Evolutionary conservation across 2,888 invertebrate species (phyloP).

Genomic region (Ptychoptera albimana): DNA sequence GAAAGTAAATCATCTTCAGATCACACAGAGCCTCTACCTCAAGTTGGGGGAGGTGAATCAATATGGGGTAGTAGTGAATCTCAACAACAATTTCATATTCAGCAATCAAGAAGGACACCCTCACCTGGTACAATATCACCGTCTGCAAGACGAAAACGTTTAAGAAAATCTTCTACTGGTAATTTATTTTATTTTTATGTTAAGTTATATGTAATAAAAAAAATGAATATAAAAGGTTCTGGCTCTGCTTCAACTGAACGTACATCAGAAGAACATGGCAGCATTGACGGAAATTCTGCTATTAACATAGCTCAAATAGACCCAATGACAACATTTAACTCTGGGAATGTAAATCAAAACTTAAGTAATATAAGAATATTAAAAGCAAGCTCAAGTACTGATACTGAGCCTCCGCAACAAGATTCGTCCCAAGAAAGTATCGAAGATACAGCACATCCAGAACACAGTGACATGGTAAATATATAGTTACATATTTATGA

Average conservation of each 20-base stretch:
- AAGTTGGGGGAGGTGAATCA: slow-evolving; percentile 30
- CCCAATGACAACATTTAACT: slow-evolving; percentile 32
- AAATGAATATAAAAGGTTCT: slow-evolving; percentile 12
- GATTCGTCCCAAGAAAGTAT: slow-evolving; percentile 38
- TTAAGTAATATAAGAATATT: slow-evolving; percentile 27
- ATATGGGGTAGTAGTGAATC: slow-evolving; percentile 34
- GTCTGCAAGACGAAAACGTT: slow-evolving; percentile 42
- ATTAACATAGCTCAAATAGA: slow-evolving; percentile 33
- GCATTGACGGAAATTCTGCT: slow-evolving; percentile 24
- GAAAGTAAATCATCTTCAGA: slow-evolving; percentile 41
- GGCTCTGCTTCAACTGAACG: slow-evolving; percentile 38
- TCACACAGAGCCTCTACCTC: slow-evolving; percentile 32
- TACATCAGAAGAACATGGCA: slow-evolving; percentile 32
- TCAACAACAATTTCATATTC: slow-evolving; percentile 39
- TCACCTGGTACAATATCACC: slow-evolving; percentile 40
- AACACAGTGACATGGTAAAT: slow-evolving; percentile 29
- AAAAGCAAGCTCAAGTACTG: slow-evolving; percentile 31
- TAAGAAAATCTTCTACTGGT: slow-evolving; percentile 50
- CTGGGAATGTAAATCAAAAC: slow-evolving; percentile 20
- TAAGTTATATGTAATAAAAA: background rate
- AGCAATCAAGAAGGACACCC: slow-evolving; percentile 33
- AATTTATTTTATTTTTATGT: slow-evolving; percentile 12
- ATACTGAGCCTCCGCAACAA: slow-evolving; percentile 34
- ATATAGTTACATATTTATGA: slow-evolving; percentile 7
- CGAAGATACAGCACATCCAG: slow-evolving; percentile 29